Percentiles rank a stretch among this genome's conserved stretches.
These are phyloP conservation scores for Takifugu rubripes DNA, from an alignment of 2,797 vertebrate species.

Conservation along the genomic window DNA sequence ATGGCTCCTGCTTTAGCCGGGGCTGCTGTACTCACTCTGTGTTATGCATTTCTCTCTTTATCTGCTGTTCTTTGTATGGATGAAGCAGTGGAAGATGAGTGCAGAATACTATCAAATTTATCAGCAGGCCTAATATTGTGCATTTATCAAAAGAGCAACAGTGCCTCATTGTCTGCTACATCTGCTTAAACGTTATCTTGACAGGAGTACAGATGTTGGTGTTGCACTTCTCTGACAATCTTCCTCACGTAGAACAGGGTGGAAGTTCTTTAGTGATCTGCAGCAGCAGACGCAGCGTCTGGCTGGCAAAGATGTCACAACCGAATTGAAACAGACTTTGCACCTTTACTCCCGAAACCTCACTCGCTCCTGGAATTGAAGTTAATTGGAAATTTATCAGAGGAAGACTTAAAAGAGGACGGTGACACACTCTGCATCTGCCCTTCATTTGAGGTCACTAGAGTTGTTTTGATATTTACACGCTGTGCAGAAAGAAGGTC, in stretches of 20 bases:
- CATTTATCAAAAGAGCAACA: conserved; percentile 11
- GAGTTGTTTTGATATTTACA: conserved; percentile 50
- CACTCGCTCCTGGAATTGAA: conserved; percentile 30
- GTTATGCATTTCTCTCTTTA: conserved; percentile 46
- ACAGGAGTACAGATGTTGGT: conserved; percentile 21
- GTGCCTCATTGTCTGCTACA: conserved; percentile 11
- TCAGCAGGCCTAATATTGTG: conserved; percentile 10
- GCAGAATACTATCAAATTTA: conserved; percentile 30
- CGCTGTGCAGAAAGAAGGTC: conserved; percentile 16
- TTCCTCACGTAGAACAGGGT: conserved; percentile 3
- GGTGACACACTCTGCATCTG: conserved; percentile 35
- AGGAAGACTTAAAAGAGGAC: conserved; percentile 57
- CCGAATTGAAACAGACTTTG: conserved; percentile 9
- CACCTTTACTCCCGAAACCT: conserved; percentile 1
- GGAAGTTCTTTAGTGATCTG: conserved; percentile 1
- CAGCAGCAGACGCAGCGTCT: neutral
- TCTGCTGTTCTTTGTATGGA: conserved; percentile 31
- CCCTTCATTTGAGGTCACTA: conserved; percentile 53
- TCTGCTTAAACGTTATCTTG: conserved; percentile 16
- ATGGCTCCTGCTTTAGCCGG: conserved; percentile 38
- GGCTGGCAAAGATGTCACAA: conserved; percentile 7
- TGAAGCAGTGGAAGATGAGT: conserved; percentile 17
- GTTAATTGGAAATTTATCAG: conserved; percentile 70
- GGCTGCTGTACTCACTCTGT: conserved; percentile 59
- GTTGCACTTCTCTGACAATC: conserved; percentile 14